Evolutionary conservation across 1,140 invertebrate species (phyloP).

Genomic region (Ceratoteleas bidentatus): DNA sequence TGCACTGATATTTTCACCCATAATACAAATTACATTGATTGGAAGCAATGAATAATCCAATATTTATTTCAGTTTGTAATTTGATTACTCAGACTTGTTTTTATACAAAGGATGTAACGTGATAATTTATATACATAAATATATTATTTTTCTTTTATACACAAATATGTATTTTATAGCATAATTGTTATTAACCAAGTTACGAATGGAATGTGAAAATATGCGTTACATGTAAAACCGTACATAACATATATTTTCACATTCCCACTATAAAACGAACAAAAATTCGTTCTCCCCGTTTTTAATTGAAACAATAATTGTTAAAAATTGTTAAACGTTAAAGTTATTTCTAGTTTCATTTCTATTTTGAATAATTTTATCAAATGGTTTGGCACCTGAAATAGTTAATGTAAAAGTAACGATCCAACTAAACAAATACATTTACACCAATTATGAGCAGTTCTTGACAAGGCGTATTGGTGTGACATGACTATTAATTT

Average conservation of each 20-base stretch:
- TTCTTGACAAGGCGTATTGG: conserved; percentile 23
- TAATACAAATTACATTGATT: too few relatives aligned
- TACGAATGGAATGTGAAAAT: too few relatives aligned
- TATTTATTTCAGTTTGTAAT: too few relatives aligned
- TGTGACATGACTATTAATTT: conserved; percentile 32
- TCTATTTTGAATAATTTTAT: conserved; percentile 1
- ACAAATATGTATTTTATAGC: too few relatives aligned
- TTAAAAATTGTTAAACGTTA: conserved; percentile 17
- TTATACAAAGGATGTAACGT: too few relatives aligned
- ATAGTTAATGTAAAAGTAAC: conserved; percentile 49
- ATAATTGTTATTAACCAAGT: background rate
- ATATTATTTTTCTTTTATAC: too few relatives aligned
- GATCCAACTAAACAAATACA: conserved; percentile 38
- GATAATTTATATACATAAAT: too few relatives aligned
- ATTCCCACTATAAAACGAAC: background rate
- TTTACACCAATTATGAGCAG: conserved; percentile 33
- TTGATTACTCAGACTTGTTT: too few relatives aligned
- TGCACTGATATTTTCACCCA: too few relatives aligned
- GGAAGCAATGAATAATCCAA: too few relatives aligned
- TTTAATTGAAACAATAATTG: conserved; percentile 25
- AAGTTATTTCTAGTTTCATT: conserved; percentile 4
- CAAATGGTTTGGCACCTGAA: conserved; percentile 32
- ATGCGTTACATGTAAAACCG: conserved; percentile 1
- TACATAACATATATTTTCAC: background rate
- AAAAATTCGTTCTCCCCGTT: conserved; percentile 7